Evolutionary conservation across 2,888 invertebrate species (phyloP), one percentile per base, ranked within the genome.

Genomic region (Agrilus cyanescens): DNA sequence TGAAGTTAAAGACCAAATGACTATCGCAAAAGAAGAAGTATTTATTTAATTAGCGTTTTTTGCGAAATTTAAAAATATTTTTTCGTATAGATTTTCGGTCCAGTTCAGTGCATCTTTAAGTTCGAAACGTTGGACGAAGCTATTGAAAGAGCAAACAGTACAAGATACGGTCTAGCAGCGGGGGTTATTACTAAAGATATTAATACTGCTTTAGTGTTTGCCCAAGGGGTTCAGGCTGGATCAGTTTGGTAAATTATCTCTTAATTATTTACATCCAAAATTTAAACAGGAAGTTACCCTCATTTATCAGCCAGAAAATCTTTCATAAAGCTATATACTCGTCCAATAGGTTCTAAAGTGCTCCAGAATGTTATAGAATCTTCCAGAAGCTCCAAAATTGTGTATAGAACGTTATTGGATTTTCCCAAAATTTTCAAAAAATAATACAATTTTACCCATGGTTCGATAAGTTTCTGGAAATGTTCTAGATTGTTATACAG

Each of bases 101-200:
- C 91, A 0, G 91, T 91, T 1, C 88, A 89, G 65, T 79, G 78
- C 41, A 86, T 91, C 53, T 68, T 90, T 32, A 87, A 86, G 63
- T 91, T 90, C 57, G 78, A 80, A 32, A 77, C 77, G 1, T 57
- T 85, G 36, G 80, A 82, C 2, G 91, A 93, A 65, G 85, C 82
- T 1, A 78, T 91, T 42, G 80, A 84, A 47, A 73, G 89, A 50
- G 85, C 89, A 7, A 93, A 93, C 61, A 69, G 76, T 48, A 85
- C 88, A 0, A 68, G 65, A 32, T 93, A 84, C 55, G 91, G 91
- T 13, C 72, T 93, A 30, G 87, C 87, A 0, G 82, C 90, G 15
- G 89, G 84, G 8, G 75, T 90, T 44, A 73, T 90, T 47, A 90
- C 90, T 12, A 80, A 82, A 40, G 77, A 87, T 63, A 67, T 91